Percentiles rank a stretch among this genome's conserved stretches.
Evolutionary conservation across 2,113 vertebrate genomes (phyloP).

Genomic region (Crocuta crocuta): DNA sequence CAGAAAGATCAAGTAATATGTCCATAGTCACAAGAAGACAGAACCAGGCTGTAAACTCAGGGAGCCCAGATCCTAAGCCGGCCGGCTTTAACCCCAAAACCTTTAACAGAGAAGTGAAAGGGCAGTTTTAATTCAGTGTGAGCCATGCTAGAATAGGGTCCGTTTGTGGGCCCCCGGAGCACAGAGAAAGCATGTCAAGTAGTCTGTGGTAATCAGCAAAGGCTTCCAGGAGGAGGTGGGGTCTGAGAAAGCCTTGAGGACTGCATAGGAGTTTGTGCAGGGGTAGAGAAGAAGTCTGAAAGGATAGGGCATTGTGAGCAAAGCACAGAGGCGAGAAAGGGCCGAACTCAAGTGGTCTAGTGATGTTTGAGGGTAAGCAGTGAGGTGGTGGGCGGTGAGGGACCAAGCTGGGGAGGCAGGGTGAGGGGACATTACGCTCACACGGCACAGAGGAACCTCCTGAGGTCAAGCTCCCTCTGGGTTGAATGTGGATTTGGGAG

Average conservation of each 20-base stretch:
- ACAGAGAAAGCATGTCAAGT: not conserved
- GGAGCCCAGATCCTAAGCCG: not conserved
- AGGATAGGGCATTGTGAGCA: fast-evolving
- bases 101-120: not conserved
- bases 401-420: no score
- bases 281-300: not conserved
- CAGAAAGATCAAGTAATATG: not conserved
- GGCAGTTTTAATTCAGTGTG: not conserved
- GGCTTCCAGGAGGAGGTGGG: not conserved
- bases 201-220: not conserved
- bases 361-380: not conserved
- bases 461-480: not conserved
- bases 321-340: not conserved
- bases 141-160: not conserved
- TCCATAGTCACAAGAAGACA: not conserved
- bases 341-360: not conserved
- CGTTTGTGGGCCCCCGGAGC: not conserved
- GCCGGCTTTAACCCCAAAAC: not conserved
- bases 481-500: not conserved
- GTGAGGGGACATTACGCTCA: not conserved
- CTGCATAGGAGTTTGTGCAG: not conserved
- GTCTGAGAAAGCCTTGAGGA: not conserved
- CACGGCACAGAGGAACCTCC: not conserved
- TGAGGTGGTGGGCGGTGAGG: fast-evolving
- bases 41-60: not conserved